Evolutionary conservation across 92 coral and sea anemone genomes (phyloP).

Genomic region (Scolanthus callimorphus): DNA sequence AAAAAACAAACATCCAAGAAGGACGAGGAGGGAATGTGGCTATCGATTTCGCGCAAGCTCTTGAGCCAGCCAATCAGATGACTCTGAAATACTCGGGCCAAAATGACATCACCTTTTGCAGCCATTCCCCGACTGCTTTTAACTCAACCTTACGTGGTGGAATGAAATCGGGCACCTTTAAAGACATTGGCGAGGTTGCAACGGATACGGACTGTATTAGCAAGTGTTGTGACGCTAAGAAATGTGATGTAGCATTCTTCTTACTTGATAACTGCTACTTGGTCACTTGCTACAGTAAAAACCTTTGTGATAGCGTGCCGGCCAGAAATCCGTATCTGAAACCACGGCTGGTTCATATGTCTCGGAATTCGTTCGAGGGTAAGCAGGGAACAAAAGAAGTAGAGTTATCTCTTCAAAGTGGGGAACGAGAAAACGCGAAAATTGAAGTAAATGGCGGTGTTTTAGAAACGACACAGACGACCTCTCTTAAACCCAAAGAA

Average conservation of each 20-base stretch:
- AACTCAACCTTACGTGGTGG: constrained; percentile 76
- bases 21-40: constrained; percentile 9
- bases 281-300: constrained; percentile 59
- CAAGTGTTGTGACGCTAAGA: constrained; percentile 48
- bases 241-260: constrained; percentile 80
- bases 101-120: constrained; percentile 25
- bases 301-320: constrained; percentile 67
- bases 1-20: not conserved
- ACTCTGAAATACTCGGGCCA: constrained; percentile 18
- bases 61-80: constrained; percentile 40
- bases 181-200: constrained; percentile 32
- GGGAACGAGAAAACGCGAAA: not conserved
- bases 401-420: not conserved
- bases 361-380: not conserved
- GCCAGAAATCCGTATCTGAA: constrained; percentile 46
- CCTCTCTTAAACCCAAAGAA: too few relatives aligned
- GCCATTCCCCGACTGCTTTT: constrained; percentile 42
- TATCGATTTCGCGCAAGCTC: constrained; percentile 26
- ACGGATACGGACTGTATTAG: constrained; percentile 57
- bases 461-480: not conserved
- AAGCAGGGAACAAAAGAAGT: not conserved
- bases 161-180: constrained; percentile 53
- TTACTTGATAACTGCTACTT: constrained; percentile 69
- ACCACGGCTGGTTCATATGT: constrained; percentile 65
- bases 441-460: not conserved